Conservation (phyloP, 2,113 vertebrate genomes). For the Ornithorhynchus anatinus region DNA sequence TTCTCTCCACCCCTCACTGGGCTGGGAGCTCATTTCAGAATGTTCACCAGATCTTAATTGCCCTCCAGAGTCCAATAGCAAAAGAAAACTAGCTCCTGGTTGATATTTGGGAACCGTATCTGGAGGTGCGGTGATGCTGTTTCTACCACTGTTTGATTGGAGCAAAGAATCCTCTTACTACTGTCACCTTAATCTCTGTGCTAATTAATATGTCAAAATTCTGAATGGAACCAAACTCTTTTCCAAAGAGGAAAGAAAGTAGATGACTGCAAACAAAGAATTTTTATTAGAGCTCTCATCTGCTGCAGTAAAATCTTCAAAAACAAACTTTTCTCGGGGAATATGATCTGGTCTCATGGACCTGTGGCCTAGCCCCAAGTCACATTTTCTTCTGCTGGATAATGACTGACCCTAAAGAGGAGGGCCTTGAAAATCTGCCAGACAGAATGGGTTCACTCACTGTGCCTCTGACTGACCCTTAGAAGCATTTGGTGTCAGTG, state of each 20-base stretch:
- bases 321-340: too few species aligned
- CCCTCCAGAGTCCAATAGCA: slow-evolving; percentile 50
- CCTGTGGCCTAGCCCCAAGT: too few species aligned
- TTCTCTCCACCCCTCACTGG: slow-evolving; percentile 19
- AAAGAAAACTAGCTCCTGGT: not conserved
- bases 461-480: too few species aligned
- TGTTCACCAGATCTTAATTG: slow-evolving; percentile 45
- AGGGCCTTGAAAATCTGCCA: too few species aligned
- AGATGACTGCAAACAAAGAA: too few species aligned
- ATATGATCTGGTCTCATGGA: too few species aligned
- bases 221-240: not conserved
- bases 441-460: too few species aligned
- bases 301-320: too few species aligned
- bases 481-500: too few species aligned
- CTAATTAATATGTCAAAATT: slow-evolving; percentile 17
- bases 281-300: too few species aligned
- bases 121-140: slow-evolving; percentile 27
- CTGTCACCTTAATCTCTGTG: slow-evolving; percentile 25
- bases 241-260: slow-evolving; percentile 4
- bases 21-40: slow-evolving; percentile 44
- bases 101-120: slow-evolving; percentile 47
- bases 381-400: too few species aligned
- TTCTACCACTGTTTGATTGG: not conserved
- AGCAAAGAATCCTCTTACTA: slow-evolving; percentile 35
- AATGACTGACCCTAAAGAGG: too few species aligned